Percentiles rank a stretch among this genome's conserved stretches.
phyloP scores from a whole-genome alignment of 2,113 vertebrate species.

The Salvelinus fontinalis region DNA sequence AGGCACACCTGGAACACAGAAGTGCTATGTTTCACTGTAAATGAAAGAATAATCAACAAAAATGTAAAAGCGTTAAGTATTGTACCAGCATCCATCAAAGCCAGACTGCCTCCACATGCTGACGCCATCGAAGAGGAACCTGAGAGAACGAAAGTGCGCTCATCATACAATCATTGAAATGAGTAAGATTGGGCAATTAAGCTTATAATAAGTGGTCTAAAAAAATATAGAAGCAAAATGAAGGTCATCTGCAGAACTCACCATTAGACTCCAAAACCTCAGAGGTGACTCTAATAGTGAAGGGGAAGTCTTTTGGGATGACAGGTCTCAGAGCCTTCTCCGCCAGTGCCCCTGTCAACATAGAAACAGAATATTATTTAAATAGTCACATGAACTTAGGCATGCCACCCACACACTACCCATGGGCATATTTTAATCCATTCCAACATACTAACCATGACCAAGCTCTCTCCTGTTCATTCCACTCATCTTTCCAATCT shows the following conservation, averaged over 20 bases:
- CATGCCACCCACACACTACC: not conserved
- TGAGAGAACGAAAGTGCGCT: slow-evolving; percentile 43
- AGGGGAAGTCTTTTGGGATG: slow-evolving; percentile 93
- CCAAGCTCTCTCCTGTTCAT: slow-evolving; percentile 92
- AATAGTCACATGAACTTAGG: slow-evolving; percentile 25
- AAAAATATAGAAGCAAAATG: no score
- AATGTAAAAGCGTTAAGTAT: not conserved
- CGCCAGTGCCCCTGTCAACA: slow-evolving; percentile 85
- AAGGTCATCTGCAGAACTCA: slow-evolving; percentile 52
- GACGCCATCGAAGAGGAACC: slow-evolving; percentile 98
- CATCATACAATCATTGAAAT: not conserved
- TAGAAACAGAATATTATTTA: slow-evolving; percentile 2
- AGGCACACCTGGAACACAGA: slow-evolving; percentile 82
- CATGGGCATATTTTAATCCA: no score
- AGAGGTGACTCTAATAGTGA: slow-evolving; percentile 93
- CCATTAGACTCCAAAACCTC: slow-evolving; percentile 98
- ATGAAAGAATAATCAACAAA: not conserved
- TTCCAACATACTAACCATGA: slow-evolving; percentile 81
- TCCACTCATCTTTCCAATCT: slow-evolving; percentile 87
- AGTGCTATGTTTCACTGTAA: not conserved
- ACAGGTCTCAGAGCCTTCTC: slow-evolving; percentile 90
- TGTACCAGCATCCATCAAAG: slow-evolving; percentile 97
- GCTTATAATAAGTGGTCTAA: no score
- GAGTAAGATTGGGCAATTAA: not conserved
- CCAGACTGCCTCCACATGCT: slow-evolving; percentile 90